Evolutionary conservation across 1,140 invertebrate species (phyloP), one percentile per base, ranked within the genome.

Genomic region (Zaprionus lachaisei): DNA sequence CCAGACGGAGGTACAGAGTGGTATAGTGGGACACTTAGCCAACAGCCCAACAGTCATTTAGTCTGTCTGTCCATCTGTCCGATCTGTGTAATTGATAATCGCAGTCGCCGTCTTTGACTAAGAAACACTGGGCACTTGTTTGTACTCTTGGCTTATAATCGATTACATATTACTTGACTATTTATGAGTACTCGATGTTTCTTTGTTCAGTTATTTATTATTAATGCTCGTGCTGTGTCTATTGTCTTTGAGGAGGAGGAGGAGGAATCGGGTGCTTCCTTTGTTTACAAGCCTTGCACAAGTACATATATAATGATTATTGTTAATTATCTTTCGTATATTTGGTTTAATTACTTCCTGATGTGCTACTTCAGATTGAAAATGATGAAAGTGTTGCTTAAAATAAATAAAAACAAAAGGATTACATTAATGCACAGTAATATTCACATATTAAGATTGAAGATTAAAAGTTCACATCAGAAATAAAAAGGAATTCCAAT

Each of bases 171-270:
- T 56, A 17, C 41, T 68, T 84, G 68, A 73, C 64, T 83, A 62
- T 77, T 47, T 47, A 47, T 47, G 41, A 17, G 41, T 47, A 47
- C 41, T 47, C n/a, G 41, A 6, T 72, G 17, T 63, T 58, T 65
- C 80, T 75, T 83, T 86, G 80, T 86, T 72, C 26, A 61, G 57
- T 79, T 69, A 77, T 47, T 76, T 66, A 72, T 44, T 82, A 64
- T 9, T 57, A 65, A 72, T 61, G 64, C 62, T 66, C 55, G 47
- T 51, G 47, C 47, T 14, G n/a, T 47, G 26, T 51, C 67, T 69
- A 65, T 80, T 76, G 76, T 67, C 63, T 44, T 15, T 37, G 44
- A 14, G 47, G 47, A 5, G 47, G 20, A 12, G 47, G 20, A 5
- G n/a, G 55, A 20, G 15, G 11, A 62, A 24, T 22, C 28, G 9